Evolutionary conservation across 1,140 invertebrate species (phyloP).

Genomic region (Rhopalosiphum maidis): DNA sequence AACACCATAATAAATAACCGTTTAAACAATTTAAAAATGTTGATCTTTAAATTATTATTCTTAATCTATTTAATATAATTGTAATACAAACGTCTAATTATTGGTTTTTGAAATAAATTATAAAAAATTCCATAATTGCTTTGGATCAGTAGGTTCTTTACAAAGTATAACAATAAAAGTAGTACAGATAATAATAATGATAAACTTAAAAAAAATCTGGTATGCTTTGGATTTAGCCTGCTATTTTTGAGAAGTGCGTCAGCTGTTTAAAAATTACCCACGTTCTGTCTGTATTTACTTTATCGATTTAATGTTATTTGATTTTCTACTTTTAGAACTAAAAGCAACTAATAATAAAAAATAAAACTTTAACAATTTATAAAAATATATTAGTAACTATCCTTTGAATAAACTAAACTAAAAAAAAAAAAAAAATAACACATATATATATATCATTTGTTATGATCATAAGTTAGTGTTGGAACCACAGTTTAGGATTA

Average conservation of each 20-base stretch:
- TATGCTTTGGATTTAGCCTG: background rate
- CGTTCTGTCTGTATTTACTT: background rate
- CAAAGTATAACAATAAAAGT: background rate
- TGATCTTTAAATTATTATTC: background rate
- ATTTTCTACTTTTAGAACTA: background rate
- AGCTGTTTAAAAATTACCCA: background rate
- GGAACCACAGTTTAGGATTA: background rate
- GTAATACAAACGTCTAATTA: background rate
- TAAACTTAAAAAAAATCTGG: background rate
- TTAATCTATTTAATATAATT: background rate
- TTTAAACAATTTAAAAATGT: background rate
- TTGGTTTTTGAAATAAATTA: background rate
- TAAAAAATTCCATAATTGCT: background rate
- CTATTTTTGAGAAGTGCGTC: background rate
- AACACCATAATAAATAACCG: background rate
- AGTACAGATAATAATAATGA: background rate
- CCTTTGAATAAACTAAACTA: too few relatives aligned
- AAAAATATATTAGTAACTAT: too few relatives aligned
- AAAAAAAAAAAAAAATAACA: background rate
- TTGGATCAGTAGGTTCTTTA: background rate
- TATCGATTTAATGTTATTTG: background rate
- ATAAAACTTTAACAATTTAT: background rate
- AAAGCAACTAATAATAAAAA: background rate
- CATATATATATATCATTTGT: background rate
- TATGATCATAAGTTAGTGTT: background rate